Base-by-base conservation (phyloP, 2,797 vertebrate genomes). In the Syndactyla subalaris region DNA sequence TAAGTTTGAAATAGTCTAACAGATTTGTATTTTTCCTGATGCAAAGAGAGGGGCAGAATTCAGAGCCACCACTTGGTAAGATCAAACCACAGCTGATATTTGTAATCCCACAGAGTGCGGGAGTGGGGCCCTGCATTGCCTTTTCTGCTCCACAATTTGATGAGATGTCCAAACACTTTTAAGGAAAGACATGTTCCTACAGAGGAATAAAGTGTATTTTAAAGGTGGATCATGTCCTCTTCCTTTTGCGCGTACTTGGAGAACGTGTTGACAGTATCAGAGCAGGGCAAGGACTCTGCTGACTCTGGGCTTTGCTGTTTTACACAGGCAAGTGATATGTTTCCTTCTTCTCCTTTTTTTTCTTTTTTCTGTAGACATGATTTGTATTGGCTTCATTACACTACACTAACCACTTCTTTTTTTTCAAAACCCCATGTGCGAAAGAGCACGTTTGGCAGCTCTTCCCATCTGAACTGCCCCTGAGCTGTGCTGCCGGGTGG, bases 401-500 rank as follows among this genome's bases (percentile, higher is more conserved):
- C 38, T 54, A 2, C 27, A 43, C 0, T 1, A 76, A 63, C 20
- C 1, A 1, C 23, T 74, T 85, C 51, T 57, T 54, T 6, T 1
- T 75, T 92, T 75, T 36, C 36, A 66, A 88, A 82, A 72, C 7
- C 4, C 12, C 22, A 22, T 0, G 5, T 65, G 32, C 49, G 51
- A 54, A 80, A 2, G 6, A 62, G 30, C 9, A n/a, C 2, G 1
- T 51, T 72, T 81, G 34, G 36, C 78, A 66, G 67, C 4, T 1
- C 24, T 83, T 85, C 48, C 63, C 5, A 0, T 26, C 30, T 34
- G 41, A 68, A 36, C 49, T 46, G 21, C 30, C 52, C 36, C 57
- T 16, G 10, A 49, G n/a, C 71, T 29, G 4, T 87, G 62, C 54
- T 63, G 38, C 32, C 1, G 6, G 14, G 51, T 76, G 34, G 43